Evolutionary conservation across 1,140 invertebrate genomes (phyloP), one percentile per base, ranked within the genome.

Genomic region (Lordiphosa stackelbergi): DNA sequence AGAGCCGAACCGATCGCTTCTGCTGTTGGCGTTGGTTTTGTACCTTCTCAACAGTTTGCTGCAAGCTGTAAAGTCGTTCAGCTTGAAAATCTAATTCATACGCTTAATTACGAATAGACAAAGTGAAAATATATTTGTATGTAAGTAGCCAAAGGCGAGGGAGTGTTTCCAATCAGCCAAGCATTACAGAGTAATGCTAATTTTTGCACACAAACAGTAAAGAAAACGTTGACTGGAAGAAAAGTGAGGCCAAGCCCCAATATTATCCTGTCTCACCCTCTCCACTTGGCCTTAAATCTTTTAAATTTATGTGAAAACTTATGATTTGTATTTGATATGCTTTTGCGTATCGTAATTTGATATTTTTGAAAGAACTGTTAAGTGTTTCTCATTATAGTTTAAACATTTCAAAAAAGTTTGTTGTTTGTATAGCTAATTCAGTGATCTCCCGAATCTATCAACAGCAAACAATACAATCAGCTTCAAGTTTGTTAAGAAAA

Each of bases 61-160:
- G 43, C 45, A 41, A 12, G 45, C 52, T 43, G 52, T 12, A 38
- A 79, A 83, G 60, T 75, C 77, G 72, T 65, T 81, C 72, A 81
- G 77, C 72, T 81, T 77, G 77, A 81, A 81, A 83, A 83, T 81
- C 65, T 43, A 66, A 75, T 83, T 72, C 75, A 59, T 66, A 66
- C 63, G 57, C 57, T 61, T 78, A 78, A 78, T 73, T 73, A 69
- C 74, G 36, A 38, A 43, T 35, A 35, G 36, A 51, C 45, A 68
- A 83, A 81, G 77, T 81, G 77, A 81, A 81, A 83, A 61, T 53
- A 56, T 31, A 31, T 31, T 31, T 8, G 28, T 31, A 31, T 31
- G 28, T 31, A 31, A 7, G 28, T 31, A 8, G 53, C 28, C 19
- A 34, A 38, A 46, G 54, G 47, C 62, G 53, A 47, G 58, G 66